Base-by-base conservation (phyloP, 2,113 vertebrate genomes). In the Callipepla californica region DNA sequence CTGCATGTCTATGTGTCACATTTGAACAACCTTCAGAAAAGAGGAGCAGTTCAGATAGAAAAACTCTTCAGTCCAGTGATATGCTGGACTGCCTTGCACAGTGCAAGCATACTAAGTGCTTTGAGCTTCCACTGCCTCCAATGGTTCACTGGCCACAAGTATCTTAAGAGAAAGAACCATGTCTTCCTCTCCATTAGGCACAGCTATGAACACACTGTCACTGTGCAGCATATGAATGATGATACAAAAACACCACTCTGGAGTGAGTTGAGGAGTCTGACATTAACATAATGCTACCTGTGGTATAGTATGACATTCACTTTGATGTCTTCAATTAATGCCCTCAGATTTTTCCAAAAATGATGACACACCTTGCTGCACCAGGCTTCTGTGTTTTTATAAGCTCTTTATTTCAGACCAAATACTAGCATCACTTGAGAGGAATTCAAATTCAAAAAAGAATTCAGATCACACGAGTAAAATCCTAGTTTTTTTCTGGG, bases 71-170 rank as follows among this genome's bases (percentile, higher is more conserved):
- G 38, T 28, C 19, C 32, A 75, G 61, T 62, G 57, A 84, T 57
- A 6, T 65, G 69, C 36, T 51, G 13, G 18, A n/a, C 15, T 47
- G 72, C 62, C 38, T 57, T 47, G 57, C 51, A 50, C 23, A 47
- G 65, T 0, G 0, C 3, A 3, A n/a, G 67, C 2, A 3, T 18
- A 44, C 11, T 21, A 48, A 86, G 25, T n/a, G 26, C 36, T 83
- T 57, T 61, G 34, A 88, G 58, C 57, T 86, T 77, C 66, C 23
- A 32, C 4, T 11, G n/a, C 7, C 1, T 2, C 28, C 47, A 30
- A 18, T 17, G 55, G 45, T 9, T 72, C 44, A 38, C 30, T 32
- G 55, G 23, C 61, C n/a, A 20, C 11, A 2, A 90, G 66, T 28
- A 15, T 7, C 3, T 1, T 25, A 42, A 42, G 61, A 76, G 26